Percentiles rank a stretch among this genome's conserved stretches.
Conservation (phyloP, 2,113 vertebrate species). For the Laticauda laticaudata region DNA sequence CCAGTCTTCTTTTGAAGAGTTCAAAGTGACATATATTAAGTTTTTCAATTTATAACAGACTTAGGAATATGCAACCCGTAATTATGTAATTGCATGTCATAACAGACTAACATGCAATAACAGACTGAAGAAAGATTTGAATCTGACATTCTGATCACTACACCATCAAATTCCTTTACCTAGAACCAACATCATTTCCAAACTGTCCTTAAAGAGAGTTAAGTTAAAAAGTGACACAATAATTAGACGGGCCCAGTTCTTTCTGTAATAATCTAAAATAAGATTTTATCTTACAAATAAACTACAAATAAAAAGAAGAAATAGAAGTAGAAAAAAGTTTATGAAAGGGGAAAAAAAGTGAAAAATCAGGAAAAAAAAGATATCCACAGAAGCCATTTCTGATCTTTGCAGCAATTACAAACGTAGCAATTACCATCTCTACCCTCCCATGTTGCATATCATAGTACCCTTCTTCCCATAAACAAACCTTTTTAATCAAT, state of each 20-base stretch:
- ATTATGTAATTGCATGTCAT: neutral
- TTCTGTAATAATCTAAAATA: neutral
- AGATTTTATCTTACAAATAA: neutral
- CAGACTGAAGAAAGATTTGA: neutral
- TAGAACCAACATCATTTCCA: neutral
- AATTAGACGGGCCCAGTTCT: neutral
- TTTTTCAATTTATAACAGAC: neutral
- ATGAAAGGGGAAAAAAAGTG: neutral
- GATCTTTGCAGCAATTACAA: neutral
- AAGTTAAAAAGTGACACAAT: neutral
- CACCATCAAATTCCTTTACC: neutral
- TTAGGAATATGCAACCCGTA: neutral
- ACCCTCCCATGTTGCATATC: neutral
- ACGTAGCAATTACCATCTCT: neutral
- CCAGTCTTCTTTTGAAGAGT: neutral
- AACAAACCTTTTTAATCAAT: neutral
- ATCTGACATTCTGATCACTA: neutral
- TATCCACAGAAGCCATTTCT: neutral
- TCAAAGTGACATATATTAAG: neutral
- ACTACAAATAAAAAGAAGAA: neutral
- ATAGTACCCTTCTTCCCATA: neutral
- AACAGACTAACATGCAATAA: too few relatives aligned
- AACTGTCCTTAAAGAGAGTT: neutral
- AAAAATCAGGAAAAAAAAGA: neutral
- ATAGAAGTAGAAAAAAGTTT: neutral